Percentiles rank a stretch among this genome's conserved stretches.
phyloP scores from a whole-genome alignment of 2,113 vertebrate species.

The Labrus mixtus region DNA sequence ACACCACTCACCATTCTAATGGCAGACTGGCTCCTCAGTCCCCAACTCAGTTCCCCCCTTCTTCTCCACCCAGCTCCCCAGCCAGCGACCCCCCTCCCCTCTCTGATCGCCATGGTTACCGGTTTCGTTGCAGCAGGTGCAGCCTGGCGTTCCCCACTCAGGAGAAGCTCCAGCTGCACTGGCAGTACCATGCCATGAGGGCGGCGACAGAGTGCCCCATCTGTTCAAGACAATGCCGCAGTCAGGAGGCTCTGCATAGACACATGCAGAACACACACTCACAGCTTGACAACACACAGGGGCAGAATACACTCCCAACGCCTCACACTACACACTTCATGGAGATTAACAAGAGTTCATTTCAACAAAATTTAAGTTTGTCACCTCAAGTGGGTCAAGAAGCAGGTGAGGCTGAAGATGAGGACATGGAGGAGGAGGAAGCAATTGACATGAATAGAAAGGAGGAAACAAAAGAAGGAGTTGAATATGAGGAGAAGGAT shows the following conservation, averaged over 20 bases:
- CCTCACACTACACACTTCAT: slow-evolving; percentile 67
- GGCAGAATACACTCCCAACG: slow-evolving; percentile 87
- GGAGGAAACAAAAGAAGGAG: slow-evolving; percentile 81
- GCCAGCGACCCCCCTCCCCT: slow-evolving; percentile 90
- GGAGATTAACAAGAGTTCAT: slow-evolving; percentile 90
- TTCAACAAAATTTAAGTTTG: slow-evolving; percentile 91
- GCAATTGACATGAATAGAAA: slow-evolving; percentile 64
- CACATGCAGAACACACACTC: slow-evolving; percentile 95
- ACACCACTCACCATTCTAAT: slow-evolving; percentile 84
- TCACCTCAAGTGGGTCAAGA: slow-evolving; percentile 91
- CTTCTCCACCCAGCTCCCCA: slow-evolving; percentile 82
- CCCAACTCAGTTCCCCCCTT: slow-evolving; percentile 71
- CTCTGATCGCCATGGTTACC: slow-evolving; percentile 97
- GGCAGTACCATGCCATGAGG: slow-evolving; percentile 98
- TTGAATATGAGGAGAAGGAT: slow-evolving; percentile 86
- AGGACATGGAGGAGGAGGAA: slow-evolving; percentile 91
- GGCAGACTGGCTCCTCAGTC: slow-evolving; percentile 87
- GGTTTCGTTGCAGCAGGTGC: slow-evolving; percentile 98
- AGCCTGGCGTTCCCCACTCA: slow-evolving; percentile 98
- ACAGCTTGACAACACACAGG: slow-evolving; percentile 85
- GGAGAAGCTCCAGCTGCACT: slow-evolving; percentile 96
- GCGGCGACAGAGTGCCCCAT: slow-evolving; percentile 98
- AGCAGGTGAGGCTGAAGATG: slow-evolving; percentile 91
- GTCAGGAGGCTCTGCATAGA: slow-evolving; percentile 96
- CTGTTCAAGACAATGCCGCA: slow-evolving; percentile 97